These are phyloP conservation scores for Carettochelys insculpta DNA, from an alignment of 2,113 vertebrate species.

Conservation along the genomic window DNA sequence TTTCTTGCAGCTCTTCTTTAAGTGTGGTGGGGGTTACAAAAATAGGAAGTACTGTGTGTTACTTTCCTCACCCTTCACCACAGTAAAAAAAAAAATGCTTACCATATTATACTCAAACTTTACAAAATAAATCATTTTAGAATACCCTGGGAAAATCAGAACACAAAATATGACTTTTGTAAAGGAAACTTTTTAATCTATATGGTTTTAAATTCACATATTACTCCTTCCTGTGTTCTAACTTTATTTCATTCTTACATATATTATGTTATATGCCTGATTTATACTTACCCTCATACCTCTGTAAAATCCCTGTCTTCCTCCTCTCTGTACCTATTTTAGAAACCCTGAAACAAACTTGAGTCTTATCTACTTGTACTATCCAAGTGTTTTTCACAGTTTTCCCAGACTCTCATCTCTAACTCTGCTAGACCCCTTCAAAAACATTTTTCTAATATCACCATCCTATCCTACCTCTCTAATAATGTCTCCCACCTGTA, in stretches of 20 bases:
- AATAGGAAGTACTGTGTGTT: background rate
- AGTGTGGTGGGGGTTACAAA: background rate
- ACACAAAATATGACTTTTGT: background rate
- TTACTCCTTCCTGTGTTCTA: background rate
- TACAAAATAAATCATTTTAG: background rate
- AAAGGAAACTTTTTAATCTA: background rate
- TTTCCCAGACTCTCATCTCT: background rate
- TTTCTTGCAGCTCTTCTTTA: background rate
- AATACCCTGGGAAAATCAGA: background rate
- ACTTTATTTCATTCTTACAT: background rate
- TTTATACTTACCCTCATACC: rapidly evolving
- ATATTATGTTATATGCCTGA: background rate
- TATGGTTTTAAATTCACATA: background rate
- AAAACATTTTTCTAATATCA: background rate
- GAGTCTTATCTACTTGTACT: background rate
- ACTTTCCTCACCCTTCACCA: background rate
- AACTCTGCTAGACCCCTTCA: background rate
- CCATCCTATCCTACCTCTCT: background rate
- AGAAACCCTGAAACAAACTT: background rate
- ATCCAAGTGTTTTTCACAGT: background rate
- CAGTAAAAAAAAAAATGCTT: background rate
- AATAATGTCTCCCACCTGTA: background rate
- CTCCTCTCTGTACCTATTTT: background rate
- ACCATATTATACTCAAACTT: background rate
- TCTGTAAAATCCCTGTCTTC: background rate